These are phyloP conservation scores for Noturus placidus DNA, from an alignment of 2,113 vertebrate species.

Conservation along the genomic window DNA sequence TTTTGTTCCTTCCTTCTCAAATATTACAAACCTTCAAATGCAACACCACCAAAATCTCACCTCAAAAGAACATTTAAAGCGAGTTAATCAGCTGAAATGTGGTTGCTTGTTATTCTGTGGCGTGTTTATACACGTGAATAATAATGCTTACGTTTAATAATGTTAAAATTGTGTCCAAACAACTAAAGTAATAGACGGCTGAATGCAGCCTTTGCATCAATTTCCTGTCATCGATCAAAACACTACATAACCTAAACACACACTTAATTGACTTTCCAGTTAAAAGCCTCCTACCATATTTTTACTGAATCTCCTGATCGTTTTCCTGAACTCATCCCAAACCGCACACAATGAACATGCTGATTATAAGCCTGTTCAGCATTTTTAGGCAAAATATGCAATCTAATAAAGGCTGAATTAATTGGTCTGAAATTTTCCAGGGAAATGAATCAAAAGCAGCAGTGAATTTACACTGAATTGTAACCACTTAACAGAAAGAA, in stretches of 20 bases:
- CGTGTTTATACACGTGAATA: not conserved
- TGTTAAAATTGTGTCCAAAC: constrained; percentile 13
- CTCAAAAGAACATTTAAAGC: constrained; percentile 28
- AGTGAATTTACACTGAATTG: constrained; percentile 57
- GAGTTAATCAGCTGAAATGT: constrained; percentile 21
- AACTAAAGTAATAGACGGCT: constrained; percentile 42
- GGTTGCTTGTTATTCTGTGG: not conserved
- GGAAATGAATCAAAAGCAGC: constrained; percentile 52
- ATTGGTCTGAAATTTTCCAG: constrained; percentile 59
- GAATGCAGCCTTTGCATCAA: constrained; percentile 27
- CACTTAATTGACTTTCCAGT: not conserved
- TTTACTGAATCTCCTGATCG: not conserved
- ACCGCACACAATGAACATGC: constrained; percentile 38
- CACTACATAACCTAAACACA: constrained; percentile 10
- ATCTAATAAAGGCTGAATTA: constrained; percentile 65
- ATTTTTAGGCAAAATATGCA: constrained; percentile 63
- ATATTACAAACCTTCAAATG: constrained; percentile 39
- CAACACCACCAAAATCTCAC: constrained; percentile 19
- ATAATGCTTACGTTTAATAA: constrained; percentile 43
- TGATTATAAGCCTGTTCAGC: constrained; percentile 42
- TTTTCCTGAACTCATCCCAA: constrained; percentile 54
- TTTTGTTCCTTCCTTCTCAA: constrained; percentile 33
- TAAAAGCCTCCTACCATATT: constrained; percentile 2
- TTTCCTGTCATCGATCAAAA: constrained; percentile 45
- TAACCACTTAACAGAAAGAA: constrained; percentile 57